Conservation (phyloP, 2,113 vertebrate genomes). For the Peromyscus californicus region DNA sequence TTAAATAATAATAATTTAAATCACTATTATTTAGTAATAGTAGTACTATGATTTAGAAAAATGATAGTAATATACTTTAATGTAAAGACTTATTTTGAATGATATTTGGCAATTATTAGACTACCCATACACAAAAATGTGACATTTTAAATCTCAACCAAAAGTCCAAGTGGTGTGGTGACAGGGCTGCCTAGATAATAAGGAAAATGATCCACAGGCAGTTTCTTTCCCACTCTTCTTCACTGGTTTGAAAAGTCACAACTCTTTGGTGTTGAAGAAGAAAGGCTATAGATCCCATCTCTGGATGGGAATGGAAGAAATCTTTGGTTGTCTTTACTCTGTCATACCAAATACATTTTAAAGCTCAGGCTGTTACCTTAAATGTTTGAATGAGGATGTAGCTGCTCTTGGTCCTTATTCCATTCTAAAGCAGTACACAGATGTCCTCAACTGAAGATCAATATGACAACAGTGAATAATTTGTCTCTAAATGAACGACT, state of each 20-base stretch:
- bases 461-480: constrained; percentile 73
- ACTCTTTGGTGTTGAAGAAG: neutral
- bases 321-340: constrained; percentile 4
- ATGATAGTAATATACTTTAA: neutral
- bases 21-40: neutral
- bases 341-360: constrained; percentile 35
- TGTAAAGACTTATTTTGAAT: constrained; percentile 48
- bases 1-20: constrained; percentile 52
- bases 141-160: constrained; percentile 27
- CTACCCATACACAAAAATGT: neutral
- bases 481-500: constrained; percentile 67
- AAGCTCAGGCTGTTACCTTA: constrained; percentile 29
- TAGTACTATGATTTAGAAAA: neutral
- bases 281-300: neutral
- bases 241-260: constrained; percentile 30
- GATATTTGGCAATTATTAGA: constrained; percentile 41
- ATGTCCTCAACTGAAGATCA: constrained; percentile 53
- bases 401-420: neutral
- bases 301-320: neutral
- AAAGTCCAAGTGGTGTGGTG: neutral
- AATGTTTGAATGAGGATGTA: constrained; percentile 55
- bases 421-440: constrained; percentile 48
- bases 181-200: constrained; percentile 8
- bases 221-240: constrained; percentile 41
- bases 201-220: neutral